Conservation (phyloP, 2,888 invertebrate genomes). For the Drosophila nr. fundita region DNA sequence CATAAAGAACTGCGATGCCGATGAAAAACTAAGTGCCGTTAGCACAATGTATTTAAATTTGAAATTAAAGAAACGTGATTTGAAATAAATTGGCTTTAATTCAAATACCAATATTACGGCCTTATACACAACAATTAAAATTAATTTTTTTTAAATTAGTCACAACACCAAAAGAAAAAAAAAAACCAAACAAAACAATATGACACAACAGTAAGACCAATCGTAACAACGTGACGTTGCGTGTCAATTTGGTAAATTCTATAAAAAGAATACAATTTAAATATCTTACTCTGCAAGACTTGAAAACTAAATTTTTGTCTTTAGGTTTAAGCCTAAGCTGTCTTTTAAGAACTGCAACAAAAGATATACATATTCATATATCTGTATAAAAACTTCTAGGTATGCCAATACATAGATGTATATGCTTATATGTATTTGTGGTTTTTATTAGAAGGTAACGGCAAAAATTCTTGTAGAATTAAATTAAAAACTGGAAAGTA, state of each 20-base stretch:
- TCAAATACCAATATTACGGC: slow-evolving; percentile 4
- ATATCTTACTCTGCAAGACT: background rate
- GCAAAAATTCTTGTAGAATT: background rate
- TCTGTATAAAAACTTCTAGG: background rate
- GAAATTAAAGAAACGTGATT: slow-evolving; percentile 11
- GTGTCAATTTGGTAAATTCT: slow-evolving; percentile 8
- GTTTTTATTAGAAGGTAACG: background rate
- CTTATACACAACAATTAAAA: background rate
- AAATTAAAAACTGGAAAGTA: background rate
- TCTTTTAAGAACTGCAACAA: slow-evolving; percentile 4
- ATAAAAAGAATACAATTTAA: slow-evolving; percentile 2
- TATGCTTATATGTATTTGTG: background rate
- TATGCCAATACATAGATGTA: background rate
- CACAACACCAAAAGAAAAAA: background rate
- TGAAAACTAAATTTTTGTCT: too few species aligned
- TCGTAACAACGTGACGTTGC: background rate
- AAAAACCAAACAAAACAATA: background rate
- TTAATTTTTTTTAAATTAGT: background rate
- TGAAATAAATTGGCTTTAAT: background rate
- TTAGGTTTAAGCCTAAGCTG: background rate
- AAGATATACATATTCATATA: background rate
- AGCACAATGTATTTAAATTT: background rate
- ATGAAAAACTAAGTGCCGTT: slow-evolving; percentile 6
- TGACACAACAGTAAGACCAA: background rate
- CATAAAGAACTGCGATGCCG: background rate